These are phyloP conservation scores for Phaethon lepturus DNA, from an alignment of 2,113 vertebrate genomes.

Conservation along the genomic window DNA sequence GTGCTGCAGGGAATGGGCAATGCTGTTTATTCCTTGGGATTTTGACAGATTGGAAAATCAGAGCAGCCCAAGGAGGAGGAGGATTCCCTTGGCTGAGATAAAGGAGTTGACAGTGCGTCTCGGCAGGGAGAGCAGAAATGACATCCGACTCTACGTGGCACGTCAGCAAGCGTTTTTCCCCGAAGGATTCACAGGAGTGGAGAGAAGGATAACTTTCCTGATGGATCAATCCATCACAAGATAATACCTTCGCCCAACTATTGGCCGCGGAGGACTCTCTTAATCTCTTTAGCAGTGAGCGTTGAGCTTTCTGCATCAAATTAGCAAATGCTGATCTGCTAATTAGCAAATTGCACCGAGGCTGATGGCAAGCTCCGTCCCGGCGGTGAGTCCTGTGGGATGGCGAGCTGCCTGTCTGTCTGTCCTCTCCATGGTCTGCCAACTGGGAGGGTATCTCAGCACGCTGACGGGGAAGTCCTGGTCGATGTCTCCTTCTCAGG, in stretches of 20 bases:
- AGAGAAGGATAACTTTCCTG: background rate
- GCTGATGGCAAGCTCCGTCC: background rate
- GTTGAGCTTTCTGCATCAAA: conserved; percentile 48
- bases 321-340: conserved; percentile 21
- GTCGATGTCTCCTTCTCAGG: background rate
- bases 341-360: background rate
- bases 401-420: rapidly evolving
- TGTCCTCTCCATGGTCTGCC: background rate
- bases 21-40: background rate
- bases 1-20: background rate
- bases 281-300: conserved; percentile 25
- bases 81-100: background rate
- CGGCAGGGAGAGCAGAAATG: background rate
- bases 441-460: background rate
- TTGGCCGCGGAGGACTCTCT: background rate
- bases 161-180: background rate
- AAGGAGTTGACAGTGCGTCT: background rate
- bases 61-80: background rate
- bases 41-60: background rate
- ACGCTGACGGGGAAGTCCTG: background rate
- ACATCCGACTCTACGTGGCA: background rate
- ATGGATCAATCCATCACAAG: conserved; percentile 17
- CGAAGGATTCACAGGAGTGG: background rate
- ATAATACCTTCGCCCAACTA: conserved; percentile 10
- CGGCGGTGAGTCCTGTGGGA: rapidly evolving